Conservation (phyloP, 2,888 invertebrate genomes). For the Lamellibrachia columna region DNA sequence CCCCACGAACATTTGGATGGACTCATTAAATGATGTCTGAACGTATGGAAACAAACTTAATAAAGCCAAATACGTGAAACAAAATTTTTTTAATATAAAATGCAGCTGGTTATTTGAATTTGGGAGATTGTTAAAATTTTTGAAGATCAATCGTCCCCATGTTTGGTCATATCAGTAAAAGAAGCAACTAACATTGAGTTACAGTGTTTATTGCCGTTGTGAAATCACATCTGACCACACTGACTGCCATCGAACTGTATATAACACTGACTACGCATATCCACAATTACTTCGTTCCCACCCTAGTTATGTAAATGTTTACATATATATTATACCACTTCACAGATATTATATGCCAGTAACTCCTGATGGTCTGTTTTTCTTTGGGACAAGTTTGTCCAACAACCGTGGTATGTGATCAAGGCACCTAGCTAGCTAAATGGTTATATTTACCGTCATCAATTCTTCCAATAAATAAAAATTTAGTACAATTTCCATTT, state of each 20-base stretch:
- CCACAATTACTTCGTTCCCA: not conserved
- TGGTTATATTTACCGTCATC: not conserved
- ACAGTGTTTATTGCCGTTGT: not conserved
- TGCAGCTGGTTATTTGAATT: too few relatives aligned
- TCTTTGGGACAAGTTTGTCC: not conserved
- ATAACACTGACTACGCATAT: not conserved
- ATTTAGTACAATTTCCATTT: not conserved
- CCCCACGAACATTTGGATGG: too few relatives aligned
- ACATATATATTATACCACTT: constrained; percentile 13
- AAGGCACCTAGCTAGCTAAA: not conserved
- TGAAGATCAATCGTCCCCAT: too few relatives aligned
- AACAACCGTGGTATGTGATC: not conserved
- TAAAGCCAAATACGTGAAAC: too few relatives aligned
- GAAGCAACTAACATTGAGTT: not conserved
- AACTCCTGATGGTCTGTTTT: not conserved
- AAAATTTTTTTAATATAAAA: too few relatives aligned
- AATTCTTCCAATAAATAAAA: not conserved
- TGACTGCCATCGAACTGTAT: not conserved
- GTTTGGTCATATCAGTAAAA: not conserved
- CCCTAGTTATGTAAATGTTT: not conserved
- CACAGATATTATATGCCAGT: not conserved
- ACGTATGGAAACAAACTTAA: too few relatives aligned
- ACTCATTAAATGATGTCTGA: too few relatives aligned
- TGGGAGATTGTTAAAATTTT: too few relatives aligned
- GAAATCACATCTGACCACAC: not conserved